Evolutionary conservation across 2,888 invertebrate species (phyloP), one percentile per base, ranked within the genome.

Genomic region (Hyppa rectilinea): DNA sequence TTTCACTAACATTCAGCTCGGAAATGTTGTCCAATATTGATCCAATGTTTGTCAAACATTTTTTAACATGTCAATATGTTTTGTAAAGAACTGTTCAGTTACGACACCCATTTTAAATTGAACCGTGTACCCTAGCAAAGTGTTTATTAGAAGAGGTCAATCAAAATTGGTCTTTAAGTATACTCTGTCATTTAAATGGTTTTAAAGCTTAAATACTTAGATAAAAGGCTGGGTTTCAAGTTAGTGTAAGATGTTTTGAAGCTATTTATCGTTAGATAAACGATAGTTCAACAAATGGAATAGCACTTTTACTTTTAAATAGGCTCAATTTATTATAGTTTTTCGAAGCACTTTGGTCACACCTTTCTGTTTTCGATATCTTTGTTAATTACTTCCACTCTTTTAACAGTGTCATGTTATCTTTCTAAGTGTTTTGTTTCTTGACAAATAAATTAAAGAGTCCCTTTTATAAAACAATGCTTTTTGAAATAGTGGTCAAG

Each of bases 181-280:
- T 86, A 87, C 87, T 88, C 85, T 89, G 90, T 91, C 89, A 89
- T 89, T 87, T 89, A 86, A 85, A 89, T 87, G 88, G 87, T 86
- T 83, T 82, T 90, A 90, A 92, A 90, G 90, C 87, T 91, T 92
- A 90, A 87, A 89, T 88, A n/a, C n/a, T n/a, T n/a, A 90, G 91
- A 92, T 93, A 91, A 87, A 90, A 83, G 84, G 82, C 84, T 58
- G 61, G 86, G 88, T 89, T 89, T 88, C 85, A 89, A 92, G 91
- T 90, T 90, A 92, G 91, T 91, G 88, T 88, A 77, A 81, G 81
- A 83, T 86, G 85, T 89, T 90, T 88, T 84, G 88, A 88, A 87
- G 75, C 80, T 79, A 79, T 81, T 78, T 84, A 75, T 78, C 62
- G 52, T 61, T 62, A 80, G 81, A 77, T 81, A 70, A 71, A 80